Evolutionary conservation across 2,888 invertebrate species (phyloP), one percentile per base, ranked within the genome.

Genomic region (Scrobipalpa costella): DNA sequence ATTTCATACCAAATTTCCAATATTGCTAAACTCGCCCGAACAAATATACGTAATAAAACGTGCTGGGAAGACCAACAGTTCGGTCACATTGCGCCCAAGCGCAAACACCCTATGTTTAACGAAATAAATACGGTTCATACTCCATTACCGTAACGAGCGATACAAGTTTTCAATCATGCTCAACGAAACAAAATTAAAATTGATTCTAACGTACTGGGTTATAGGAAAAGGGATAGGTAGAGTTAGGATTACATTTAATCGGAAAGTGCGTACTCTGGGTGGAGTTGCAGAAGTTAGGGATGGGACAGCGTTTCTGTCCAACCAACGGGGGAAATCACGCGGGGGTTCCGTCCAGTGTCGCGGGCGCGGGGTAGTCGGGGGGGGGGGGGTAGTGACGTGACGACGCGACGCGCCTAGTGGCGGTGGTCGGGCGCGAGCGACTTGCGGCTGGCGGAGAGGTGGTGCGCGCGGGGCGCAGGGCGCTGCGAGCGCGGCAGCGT

Each of bases 381-480:
- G 57, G 66, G 57, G 65, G 69, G 67, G 69, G 70, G 59, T 68
- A 19, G 50, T 17, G 19, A 64, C n/a, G n/a, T n/a, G n/a, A n/a
- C n/a, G n/a, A n/a, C n/a, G n/a, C n/a, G n/a, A n/a, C n/a, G 69
- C 63, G 72, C 40, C 72, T 85, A 87, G 83, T 88, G 88, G 73
- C 84, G 88, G 78, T 90, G 90, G 83, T 91, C 91, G 70, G 91
- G 90, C 71, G 91, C 90, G 73, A 92, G 90, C 69, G 92, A 92
- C 86, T 92, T 90, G 86, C 92, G 91, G 84, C 90, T 90, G 78
- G 90, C 90, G 74, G 90, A 90, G 80, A 90, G 86, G 77, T 88
- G 89, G 65, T 80, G 85, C 62, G 83, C 84, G 77, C 86, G 88
- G 71, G 90, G 89, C 74, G 86, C 88, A 71, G 85, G 85, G 72